Percentiles rank a stretch among this genome's conserved stretches.
These are phyloP conservation scores for Danaus plexippus DNA, from an alignment of 1,140 invertebrate species.

Conservation along the genomic window DNA sequence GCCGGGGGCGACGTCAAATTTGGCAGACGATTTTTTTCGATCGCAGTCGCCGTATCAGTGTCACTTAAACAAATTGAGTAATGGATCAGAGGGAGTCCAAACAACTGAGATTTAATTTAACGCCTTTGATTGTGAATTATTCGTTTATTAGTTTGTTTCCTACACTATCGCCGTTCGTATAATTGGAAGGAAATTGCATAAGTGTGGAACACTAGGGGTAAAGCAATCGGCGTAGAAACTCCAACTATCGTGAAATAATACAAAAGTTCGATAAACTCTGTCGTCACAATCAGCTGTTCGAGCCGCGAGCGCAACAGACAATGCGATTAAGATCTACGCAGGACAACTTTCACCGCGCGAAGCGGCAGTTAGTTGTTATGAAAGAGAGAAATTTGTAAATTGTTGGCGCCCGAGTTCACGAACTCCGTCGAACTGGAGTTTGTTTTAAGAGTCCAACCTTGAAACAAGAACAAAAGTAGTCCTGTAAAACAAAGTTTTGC, in stretches of 20 bases:
- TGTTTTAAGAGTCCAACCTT: constrained; percentile 74
- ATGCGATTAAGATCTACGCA: constrained; percentile 71
- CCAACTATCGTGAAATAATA: constrained; percentile 29
- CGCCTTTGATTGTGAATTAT: too few relatives aligned
- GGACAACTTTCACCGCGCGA: constrained; percentile 70
- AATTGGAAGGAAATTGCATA: too few relatives aligned
- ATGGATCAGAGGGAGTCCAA: constrained; percentile 45
- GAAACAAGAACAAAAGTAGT: constrained; percentile 74
- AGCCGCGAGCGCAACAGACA: constrained; percentile 68
- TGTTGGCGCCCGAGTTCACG: constrained; percentile 72
- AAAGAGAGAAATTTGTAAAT: constrained; percentile 74
- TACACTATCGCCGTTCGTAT: too few relatives aligned
- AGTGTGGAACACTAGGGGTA: constrained; percentile 1
- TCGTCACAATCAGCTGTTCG: constrained; percentile 65
- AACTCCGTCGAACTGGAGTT: constrained; percentile 72
- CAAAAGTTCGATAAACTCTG: constrained; percentile 56
- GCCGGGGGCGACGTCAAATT: constrained; percentile 53
- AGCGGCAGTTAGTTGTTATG: constrained; percentile 73
- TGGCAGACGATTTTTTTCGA: constrained; percentile 62
- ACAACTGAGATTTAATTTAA: too few relatives aligned
- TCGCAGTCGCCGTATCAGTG: constrained; percentile 63
- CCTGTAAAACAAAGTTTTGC: constrained; percentile 74
- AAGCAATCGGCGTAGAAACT: constrained; percentile 4
- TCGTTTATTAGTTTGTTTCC: too few relatives aligned
- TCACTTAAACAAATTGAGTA: constrained; percentile 72